phyloP scores from a whole-genome alignment of 2,888 invertebrate species.

The Apamea epomidion region DNA sequence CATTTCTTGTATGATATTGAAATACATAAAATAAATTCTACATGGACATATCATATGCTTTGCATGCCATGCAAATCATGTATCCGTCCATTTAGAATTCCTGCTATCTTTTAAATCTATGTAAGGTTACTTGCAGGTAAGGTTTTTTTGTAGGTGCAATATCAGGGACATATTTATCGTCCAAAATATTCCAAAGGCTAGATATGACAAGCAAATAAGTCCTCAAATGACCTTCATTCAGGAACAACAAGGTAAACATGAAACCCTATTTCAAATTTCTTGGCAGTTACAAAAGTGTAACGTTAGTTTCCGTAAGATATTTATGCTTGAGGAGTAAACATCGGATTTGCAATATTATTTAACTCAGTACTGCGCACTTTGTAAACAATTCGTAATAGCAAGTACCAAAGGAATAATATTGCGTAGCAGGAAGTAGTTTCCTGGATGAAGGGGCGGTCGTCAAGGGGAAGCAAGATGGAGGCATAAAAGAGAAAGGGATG shows the following conservation, averaged over 20 bases:
- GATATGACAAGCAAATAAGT: conserved; percentile 29
- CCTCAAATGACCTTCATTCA: conserved; percentile 32
- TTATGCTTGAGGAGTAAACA: conserved; percentile 34
- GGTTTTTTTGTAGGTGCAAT: conserved; percentile 1
- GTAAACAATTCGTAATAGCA: conserved; percentile 22
- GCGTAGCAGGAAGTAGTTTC: conserved; percentile 58
- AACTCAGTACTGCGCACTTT: conserved; percentile 42
- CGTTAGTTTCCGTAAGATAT: conserved; percentile 19
- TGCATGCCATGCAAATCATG: too few relatives aligned
- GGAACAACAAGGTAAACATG: conserved; percentile 17
- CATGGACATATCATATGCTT: too few relatives aligned
- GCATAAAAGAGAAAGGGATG: conserved; percentile 69
- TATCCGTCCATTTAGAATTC: not conserved
- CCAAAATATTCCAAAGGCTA: conserved; percentile 29
- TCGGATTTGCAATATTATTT: conserved; percentile 19
- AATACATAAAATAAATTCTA: not conserved
- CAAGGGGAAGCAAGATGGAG: conserved; percentile 66
- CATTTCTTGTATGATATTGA: not conserved
- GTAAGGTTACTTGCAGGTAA: conserved; percentile 36
- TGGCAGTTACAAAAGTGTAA: not conserved
- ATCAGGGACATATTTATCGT: conserved; percentile 35
- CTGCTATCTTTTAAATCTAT: conserved; percentile 13
- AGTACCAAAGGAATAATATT: conserved; percentile 17
- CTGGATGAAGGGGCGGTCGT: conserved; percentile 68
- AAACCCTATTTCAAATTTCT: conserved; percentile 26